phyloP scores from a whole-genome alignment of 2,888 invertebrate genomes.

The Carterocephalus palaemon region DNA sequence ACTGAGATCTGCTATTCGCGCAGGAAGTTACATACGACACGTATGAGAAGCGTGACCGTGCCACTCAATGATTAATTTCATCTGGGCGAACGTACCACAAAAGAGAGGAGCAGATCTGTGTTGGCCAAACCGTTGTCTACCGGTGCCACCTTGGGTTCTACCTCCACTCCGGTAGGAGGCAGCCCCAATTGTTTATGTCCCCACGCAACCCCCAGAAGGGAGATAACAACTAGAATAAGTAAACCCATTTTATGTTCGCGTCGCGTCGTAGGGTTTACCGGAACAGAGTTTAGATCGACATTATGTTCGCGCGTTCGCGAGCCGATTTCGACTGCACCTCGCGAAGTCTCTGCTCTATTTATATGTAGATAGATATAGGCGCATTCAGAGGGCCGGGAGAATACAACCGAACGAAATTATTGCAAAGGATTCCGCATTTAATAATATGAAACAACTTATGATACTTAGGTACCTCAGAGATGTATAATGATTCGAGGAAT shows the following conservation, averaged over 20 bases:
- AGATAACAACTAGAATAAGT: constrained; percentile 40
- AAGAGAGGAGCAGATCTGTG: constrained; percentile 55
- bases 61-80: constrained; percentile 18
- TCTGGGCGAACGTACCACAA: constrained; percentile 55
- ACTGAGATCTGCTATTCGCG: constrained; percentile 29
- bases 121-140: constrained; percentile 41
- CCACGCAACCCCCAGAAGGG: constrained; percentile 37
- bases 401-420: constrained; percentile 28
- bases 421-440: constrained; percentile 11
- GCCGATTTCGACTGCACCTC: constrained; percentile 67
- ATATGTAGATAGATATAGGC: constrained; percentile 68
- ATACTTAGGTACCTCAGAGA: too few species aligned
- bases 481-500: too few species aligned
- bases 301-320: constrained; percentile 59
- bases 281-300: constrained; percentile 29
- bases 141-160: constrained; percentile 38
- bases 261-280: constrained; percentile 6
- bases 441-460: too few species aligned
- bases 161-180: constrained; percentile 35
- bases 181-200: constrained; percentile 37
- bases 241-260: constrained; percentile 42
- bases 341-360: constrained; percentile 62
- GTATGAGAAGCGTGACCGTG: constrained; percentile 22
- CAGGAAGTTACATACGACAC: constrained; percentile 36
- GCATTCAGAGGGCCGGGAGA: constrained; percentile 47